A percentile compares a stretch with the other conserved stretches of the same genome.
These are phyloP conservation scores for Drosophila orena DNA, from an alignment of 1,140 invertebrate species.

Conservation along the genomic window DNA sequence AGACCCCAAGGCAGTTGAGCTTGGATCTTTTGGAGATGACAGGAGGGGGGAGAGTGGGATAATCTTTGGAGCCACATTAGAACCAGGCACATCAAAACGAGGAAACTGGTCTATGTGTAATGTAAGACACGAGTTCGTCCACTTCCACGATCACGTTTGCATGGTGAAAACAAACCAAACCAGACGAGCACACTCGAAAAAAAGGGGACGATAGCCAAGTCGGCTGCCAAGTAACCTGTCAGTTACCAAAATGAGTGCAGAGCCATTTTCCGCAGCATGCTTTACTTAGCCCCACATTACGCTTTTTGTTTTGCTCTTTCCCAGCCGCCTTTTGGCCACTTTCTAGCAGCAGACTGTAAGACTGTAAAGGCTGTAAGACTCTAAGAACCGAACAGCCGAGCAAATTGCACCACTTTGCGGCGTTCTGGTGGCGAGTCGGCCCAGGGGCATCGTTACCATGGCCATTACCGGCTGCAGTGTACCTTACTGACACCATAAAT, in stretches of 20 bases:
- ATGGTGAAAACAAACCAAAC: slow-evolving; percentile 70
- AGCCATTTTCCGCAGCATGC: slow-evolving; percentile 76
- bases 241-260: slow-evolving; percentile 79
- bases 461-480: slow-evolving; percentile 77
- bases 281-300: slow-evolving; percentile 51
- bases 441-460: slow-evolving; percentile 69
- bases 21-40: slow-evolving; percentile 5
- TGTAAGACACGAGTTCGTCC: slow-evolving; percentile 65
- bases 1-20: slow-evolving; percentile 38
- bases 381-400: slow-evolving; percentile 29
- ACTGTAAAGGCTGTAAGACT: slow-evolving; percentile 44
- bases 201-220: slow-evolving; percentile 57
- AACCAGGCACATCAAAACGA: slow-evolving; percentile 60
- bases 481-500: slow-evolving; percentile 82
- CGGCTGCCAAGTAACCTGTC: slow-evolving; percentile 38
- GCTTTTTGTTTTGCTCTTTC: slow-evolving; percentile 38
- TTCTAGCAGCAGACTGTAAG: slow-evolving; percentile 65
- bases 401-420: slow-evolving; percentile 77
- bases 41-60: neutral
- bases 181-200: slow-evolving; percentile 38
- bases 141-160: slow-evolving; percentile 59
- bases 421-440: slow-evolving; percentile 58
- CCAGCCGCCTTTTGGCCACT: slow-evolving; percentile 70
- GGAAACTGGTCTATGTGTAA: slow-evolving; percentile 67
- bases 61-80: slow-evolving; percentile 41